Evolutionary conservation across 2,797 vertebrate genomes (phyloP), one percentile per base, ranked within the genome.

Genomic region (Tangara arthus): DNA sequence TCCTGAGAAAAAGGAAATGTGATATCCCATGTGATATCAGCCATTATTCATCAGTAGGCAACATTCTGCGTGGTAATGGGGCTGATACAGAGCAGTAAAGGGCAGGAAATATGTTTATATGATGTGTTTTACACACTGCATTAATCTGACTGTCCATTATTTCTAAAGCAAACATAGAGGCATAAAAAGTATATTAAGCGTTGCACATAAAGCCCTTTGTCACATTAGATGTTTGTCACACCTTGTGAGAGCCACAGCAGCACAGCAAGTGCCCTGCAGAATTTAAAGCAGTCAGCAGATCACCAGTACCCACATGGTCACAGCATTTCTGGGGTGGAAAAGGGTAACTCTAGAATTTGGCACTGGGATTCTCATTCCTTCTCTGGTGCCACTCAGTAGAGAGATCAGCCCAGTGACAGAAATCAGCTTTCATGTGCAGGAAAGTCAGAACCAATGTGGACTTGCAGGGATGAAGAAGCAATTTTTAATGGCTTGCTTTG

Each of bases 101-200:
- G 85, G 65, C 46, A 90, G 87, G 71, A 82, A 90, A 91, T 94
- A 60, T 57, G 85, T 92, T 89, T 93, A 71, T 92, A 66, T 32
- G 84, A 21, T 93, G 42, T 93, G 44, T 66, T 76, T 64, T 86
- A 46, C 87, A 90, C 88, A 66, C 70, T 82, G 61, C 93, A 88
- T 94, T 96, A 92, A 94, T 95, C 93, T 93, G 69, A 94, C 60
- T 86, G 94, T 90, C 76, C 70, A 37, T 87, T 85, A 90, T 96
- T 96, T 68, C 86, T 95, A 73, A 97, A 90, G 75, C 85, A 94
- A 94, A 95, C 65, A 93, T 3, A 32, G 64, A 90, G 50, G 71
- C 50, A 71, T 89, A 93, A 95, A 96, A 87, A 42, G 64, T 94
- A 84, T 95, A 92, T 95, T 96, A 96, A 53, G 9, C 52, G 5